A percentile compares a stretch with the other conserved stretches of the same genome.
Evolutionary conservation across 2,797 vertebrate species (phyloP).

Genomic region (Aldrovandia affinis): DNA sequence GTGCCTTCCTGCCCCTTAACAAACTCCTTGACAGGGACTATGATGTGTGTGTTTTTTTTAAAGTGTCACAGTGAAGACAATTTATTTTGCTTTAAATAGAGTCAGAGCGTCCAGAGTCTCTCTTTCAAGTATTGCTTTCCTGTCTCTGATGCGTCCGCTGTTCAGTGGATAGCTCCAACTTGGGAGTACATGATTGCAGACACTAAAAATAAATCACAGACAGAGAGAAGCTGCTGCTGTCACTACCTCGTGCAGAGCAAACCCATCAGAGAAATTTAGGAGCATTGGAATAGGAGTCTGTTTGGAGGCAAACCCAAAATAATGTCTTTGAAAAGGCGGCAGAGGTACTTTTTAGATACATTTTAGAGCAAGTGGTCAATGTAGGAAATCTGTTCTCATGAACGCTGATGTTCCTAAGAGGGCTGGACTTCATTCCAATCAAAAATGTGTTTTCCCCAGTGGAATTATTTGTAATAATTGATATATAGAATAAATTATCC

Average conservation of each 20-base stretch:
- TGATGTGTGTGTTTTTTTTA: neutral
- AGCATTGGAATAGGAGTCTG: neutral
- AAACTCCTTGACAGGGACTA: neutral
- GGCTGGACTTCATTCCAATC: no score
- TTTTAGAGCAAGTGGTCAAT: neutral
- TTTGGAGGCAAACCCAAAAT: neutral
- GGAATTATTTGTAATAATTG: no score
- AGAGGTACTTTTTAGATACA: neutral
- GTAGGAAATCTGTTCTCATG: no score
- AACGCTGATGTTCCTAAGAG: no score
- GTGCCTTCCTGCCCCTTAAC: neutral
- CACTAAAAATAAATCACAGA: conserved; percentile 3
- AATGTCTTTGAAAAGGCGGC: neutral
- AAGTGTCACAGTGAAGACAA: neutral
- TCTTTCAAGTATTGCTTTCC: neutral
- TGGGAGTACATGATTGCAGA: neutral
- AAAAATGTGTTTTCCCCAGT: no score
- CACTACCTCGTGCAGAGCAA: neutral
- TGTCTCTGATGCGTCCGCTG: neutral
- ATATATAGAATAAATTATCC: no score
- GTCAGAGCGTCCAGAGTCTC: neutral
- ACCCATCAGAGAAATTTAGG: neutral
- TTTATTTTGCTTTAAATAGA: neutral
- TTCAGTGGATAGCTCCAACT: neutral
- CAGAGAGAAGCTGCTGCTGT: neutral